phyloP scores from a whole-genome alignment of 1,140 invertebrate genomes.

The Cherax quadricarinatus region DNA sequence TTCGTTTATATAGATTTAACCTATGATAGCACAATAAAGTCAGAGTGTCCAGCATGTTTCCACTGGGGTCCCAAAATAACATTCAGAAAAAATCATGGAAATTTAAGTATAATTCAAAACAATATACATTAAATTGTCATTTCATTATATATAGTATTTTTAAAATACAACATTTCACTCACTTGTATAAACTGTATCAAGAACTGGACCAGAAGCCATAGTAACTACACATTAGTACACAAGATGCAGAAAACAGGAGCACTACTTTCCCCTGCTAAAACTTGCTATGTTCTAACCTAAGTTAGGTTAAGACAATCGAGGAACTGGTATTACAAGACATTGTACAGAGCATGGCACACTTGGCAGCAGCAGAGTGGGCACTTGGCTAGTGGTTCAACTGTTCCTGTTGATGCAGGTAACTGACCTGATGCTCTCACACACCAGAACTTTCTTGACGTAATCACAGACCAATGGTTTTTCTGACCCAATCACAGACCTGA shows the following conservation, averaged over 20 bases:
- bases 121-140: too few relatives aligned
- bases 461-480: neutral
- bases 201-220: neutral
- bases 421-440: too few relatives aligned
- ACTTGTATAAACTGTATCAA: neutral
- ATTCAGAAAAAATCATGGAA: too few relatives aligned
- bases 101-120: too few relatives aligned
- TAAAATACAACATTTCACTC: too few relatives aligned
- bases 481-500: too few relatives aligned
- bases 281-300: neutral
- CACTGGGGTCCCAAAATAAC: too few relatives aligned
- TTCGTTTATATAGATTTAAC: too few relatives aligned
- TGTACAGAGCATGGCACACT: neutral
- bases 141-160: too few relatives aligned
- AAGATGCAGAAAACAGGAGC: neutral
- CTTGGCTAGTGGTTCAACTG: neutral
- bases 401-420: too few relatives aligned
- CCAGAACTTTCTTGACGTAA: neutral
- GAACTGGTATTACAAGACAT: neutral
- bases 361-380: neutral
- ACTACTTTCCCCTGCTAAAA: neutral
- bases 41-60: too few relatives aligned
- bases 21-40: too few relatives aligned
- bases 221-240: neutral
- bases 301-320: neutral